These are phyloP conservation scores for Eilema depressum DNA, from an alignment of 2,888 invertebrate species.

Conservation along the genomic window DNA sequence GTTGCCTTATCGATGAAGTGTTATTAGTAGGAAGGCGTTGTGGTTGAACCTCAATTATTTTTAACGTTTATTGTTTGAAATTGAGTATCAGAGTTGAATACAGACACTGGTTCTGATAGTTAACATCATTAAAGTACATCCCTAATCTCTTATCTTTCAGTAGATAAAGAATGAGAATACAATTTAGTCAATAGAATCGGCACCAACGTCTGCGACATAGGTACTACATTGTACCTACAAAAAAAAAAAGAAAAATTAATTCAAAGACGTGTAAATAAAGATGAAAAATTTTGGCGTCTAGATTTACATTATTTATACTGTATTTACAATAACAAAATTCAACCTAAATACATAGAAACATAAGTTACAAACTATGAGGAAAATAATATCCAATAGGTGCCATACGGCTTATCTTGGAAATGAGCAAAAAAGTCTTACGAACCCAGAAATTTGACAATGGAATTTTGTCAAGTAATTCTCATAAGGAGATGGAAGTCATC, in stretches of 20 bases:
- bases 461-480: conserved; percentile 23
- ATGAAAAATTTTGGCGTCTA: conserved; percentile 1
- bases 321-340: conserved; percentile 4
- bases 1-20: neutral
- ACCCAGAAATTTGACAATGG: neutral
- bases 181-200: neutral
- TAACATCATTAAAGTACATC: neutral
- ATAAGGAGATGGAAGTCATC: conserved; percentile 6
- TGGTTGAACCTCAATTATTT: neutral
- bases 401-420: neutral
- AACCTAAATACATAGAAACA: neutral
- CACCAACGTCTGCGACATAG: neutral
- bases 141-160: neutral
- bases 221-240: too few species aligned
- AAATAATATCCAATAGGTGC: neutral
- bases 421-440: neutral
- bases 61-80: neutral
- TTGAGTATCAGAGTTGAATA: neutral
- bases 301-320: conserved; percentile 2
- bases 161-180: neutral
- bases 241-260: conserved; percentile 1
- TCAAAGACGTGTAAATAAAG: neutral
- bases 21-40: neutral
- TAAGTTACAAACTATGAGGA: neutral
- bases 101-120: neutral